These are phyloP conservation scores for Chloebia gouldiae DNA, from an alignment of 2,113 vertebrate genomes.

Conservation along the genomic window DNA sequence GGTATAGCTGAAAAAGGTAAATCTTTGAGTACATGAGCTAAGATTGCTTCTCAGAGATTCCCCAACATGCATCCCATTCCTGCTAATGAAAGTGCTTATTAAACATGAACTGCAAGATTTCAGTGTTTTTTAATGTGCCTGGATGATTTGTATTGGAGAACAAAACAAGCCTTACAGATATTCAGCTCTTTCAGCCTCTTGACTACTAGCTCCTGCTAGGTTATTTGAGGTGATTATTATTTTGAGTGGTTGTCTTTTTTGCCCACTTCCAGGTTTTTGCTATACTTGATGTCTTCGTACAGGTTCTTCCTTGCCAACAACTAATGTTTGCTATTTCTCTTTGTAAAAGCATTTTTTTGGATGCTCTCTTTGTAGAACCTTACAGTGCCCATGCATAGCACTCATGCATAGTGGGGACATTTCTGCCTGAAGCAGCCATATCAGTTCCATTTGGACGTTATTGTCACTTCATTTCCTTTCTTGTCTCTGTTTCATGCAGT, in stretches of 20 bases:
- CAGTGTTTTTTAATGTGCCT: background rate
- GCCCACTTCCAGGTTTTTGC: background rate
- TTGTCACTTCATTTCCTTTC: background rate
- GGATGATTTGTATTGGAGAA: background rate
- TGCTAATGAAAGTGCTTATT: background rate
- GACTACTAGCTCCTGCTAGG: background rate
- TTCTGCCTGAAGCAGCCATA: background rate
- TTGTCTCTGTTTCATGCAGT: background rate
- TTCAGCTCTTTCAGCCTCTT: background rate
- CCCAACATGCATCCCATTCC: background rate
- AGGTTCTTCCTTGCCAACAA: background rate
- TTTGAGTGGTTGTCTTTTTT: background rate
- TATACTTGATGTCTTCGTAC: background rate
- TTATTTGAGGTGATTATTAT: background rate
- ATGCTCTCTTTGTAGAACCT: background rate
- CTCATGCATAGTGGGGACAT: accelerated
- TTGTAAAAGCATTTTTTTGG: background rate
- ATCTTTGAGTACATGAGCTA: background rate
- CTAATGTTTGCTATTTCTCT: background rate
- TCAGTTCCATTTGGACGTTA: background rate
- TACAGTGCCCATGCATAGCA: background rate
- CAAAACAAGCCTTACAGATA: background rate
- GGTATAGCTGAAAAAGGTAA: background rate
- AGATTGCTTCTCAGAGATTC: background rate
- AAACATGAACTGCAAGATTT: background rate